Evolutionary conservation across 2,888 invertebrate species (phyloP).

Genomic region (Busseola fusca): DNA sequence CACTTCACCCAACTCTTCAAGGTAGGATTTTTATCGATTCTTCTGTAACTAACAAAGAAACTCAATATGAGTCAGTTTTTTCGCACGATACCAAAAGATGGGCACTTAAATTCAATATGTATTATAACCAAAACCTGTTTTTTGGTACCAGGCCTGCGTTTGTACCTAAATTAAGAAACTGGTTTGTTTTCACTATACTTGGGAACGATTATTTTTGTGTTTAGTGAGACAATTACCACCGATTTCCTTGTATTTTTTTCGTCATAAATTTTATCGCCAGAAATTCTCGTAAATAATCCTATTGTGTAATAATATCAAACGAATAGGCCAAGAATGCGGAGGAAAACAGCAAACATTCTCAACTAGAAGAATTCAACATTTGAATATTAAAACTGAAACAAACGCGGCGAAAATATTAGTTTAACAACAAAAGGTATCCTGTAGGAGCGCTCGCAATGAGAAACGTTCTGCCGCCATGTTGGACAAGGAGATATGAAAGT

Average conservation of each 20-base stretch:
- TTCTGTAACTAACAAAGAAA: slow-evolving; percentile 39
- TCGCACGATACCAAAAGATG: slow-evolving; percentile 25
- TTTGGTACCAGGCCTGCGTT: background rate
- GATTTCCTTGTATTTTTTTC: no score
- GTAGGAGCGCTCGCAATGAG: slow-evolving; percentile 57
- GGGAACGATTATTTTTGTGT: background rate
- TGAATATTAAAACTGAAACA: slow-evolving; percentile 54
- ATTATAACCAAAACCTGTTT: slow-evolving; percentile 9
- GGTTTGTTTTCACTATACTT: slow-evolving; percentile 32
- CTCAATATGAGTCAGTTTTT: slow-evolving; percentile 41
- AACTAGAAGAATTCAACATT: slow-evolving; percentile 29
- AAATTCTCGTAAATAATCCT: no score
- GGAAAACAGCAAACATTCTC: slow-evolving; percentile 14
- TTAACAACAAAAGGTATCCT: slow-evolving; percentile 64
- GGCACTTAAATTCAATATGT: slow-evolving; percentile 13
- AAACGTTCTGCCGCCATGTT: slow-evolving; percentile 50
- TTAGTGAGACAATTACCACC: background rate
- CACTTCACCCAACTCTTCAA: no score
- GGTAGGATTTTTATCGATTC: no score
- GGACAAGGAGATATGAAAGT: background rate
- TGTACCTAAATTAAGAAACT: slow-evolving; percentile 31
- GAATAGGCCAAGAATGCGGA: slow-evolving; percentile 4
- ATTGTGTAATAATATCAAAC: background rate
- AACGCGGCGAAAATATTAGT: slow-evolving; percentile 62
- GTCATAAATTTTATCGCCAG: no score